Percentiles rank a stretch among this genome's conserved stretches.
phyloP scores from a whole-genome alignment of 2,113 vertebrate genomes.

The Rhabdornis inornatus region DNA sequence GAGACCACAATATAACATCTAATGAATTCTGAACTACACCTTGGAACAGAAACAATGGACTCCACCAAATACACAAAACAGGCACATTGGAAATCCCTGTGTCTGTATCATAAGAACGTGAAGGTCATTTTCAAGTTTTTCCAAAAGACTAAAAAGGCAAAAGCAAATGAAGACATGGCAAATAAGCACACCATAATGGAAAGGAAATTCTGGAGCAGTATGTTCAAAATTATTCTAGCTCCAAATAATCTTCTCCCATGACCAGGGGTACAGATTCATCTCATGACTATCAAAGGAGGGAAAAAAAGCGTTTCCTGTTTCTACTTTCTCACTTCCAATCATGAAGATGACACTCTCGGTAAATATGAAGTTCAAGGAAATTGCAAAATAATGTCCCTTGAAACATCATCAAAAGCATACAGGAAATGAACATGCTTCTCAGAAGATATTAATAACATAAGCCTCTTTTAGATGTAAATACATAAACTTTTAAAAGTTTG shows the following conservation, averaged over 20 bases:
- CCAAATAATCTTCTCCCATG: neutral
- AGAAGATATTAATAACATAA: neutral
- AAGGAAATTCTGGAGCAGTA: neutral
- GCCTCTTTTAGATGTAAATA: neutral
- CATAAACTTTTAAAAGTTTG: neutral
- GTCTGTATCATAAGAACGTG: neutral
- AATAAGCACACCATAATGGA: neutral
- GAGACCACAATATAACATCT: neutral
- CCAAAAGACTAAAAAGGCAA: neutral
- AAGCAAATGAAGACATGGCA: neutral
- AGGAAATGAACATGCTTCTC: neutral
- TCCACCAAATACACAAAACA: neutral
- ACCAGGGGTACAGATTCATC: neutral
- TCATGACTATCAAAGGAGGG: neutral
- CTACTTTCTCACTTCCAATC: neutral
- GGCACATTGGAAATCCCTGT: neutral
- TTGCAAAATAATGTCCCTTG: neutral
- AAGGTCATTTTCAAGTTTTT: neutral
- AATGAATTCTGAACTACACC: neutral
- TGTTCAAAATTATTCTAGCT: neutral
- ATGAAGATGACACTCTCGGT: neutral
- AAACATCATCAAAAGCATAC: neutral
- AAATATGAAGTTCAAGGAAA: neutral
- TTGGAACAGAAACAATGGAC: neutral
- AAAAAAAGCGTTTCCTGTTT: neutral